Conservation (phyloP, 30 jellyfish, hydroid and myxozoan genomes). For the Haliclystus octoradiatus region DNA sequence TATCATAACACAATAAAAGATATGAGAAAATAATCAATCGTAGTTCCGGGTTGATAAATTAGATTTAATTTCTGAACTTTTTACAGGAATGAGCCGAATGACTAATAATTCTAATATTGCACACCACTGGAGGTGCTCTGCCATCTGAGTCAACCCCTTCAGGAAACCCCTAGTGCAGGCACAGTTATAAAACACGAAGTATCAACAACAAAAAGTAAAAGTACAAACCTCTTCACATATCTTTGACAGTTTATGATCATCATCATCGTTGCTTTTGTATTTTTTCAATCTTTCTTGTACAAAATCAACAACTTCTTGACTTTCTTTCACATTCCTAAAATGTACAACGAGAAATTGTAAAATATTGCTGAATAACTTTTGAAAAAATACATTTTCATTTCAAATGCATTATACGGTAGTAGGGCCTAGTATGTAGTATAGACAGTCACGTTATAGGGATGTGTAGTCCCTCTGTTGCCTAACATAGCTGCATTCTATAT, state of each 20-base stretch:
- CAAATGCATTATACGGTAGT: background rate
- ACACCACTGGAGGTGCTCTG: too few species aligned
- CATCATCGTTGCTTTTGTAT: slow-evolving; percentile 37
- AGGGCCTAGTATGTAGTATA: background rate
- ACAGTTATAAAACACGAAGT: too few species aligned
- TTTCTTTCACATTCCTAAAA: slow-evolving; percentile 65
- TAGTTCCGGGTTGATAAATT: too few species aligned
- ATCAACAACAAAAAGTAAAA: background rate
- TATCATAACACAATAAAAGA: too few species aligned
- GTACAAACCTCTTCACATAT: slow-evolving; percentile 77
- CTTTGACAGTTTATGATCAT: slow-evolving; percentile 34
- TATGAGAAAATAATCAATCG: too few species aligned
- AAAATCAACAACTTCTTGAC: slow-evolving; percentile 73
- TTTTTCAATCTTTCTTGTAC: slow-evolving; percentile 40
- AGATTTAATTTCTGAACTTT: too few species aligned
- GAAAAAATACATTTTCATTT: background rate
- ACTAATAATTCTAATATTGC: too few species aligned
- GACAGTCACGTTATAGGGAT: too few species aligned
- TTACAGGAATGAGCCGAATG: too few species aligned
- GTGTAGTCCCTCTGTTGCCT: background rate
- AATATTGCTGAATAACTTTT: background rate
- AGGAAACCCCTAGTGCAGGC: too few species aligned
- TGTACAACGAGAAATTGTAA: background rate
- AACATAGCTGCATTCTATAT: too few species aligned
- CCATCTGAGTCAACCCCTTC: too few species aligned